Evolutionary conservation across 2,797 vertebrate genomes (phyloP), one percentile per base, ranked within the genome.

Genomic region (Craterocephalus amniculus): DNA sequence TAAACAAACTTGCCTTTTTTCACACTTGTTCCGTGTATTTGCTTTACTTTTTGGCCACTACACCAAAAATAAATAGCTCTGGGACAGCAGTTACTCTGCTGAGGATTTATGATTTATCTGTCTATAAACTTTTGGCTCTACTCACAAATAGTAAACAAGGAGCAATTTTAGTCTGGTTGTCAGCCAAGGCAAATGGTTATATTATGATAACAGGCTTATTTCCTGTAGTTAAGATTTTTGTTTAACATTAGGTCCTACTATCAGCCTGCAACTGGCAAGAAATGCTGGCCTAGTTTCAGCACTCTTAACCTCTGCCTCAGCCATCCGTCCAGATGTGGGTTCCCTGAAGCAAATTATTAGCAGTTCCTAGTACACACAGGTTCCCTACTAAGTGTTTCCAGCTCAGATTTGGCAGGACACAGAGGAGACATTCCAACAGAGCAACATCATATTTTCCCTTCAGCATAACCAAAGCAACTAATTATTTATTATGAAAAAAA

Each of bases 261-360:
- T 90, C 88, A 92, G 92, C 94, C 93, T 93, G 93, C 85, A 92
- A 92, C 93, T 95, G 94, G 94, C 93, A 92, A 81, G 70, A 72
- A 84, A 70, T 79, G 40, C 73, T 78, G 86, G 84, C 87, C 87
- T 89, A 77, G 81, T 91, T 93, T 94, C 87, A 74, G 94, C 94
- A 92, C 94, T 94, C 90, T 95, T 96, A 96, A 96, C 95, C 95
- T 94, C 92, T 93, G 94, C 93, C 93, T 94, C 93, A 94, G 93
- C 90, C 93, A 85, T 91, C 91, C 88, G 89, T 93, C 95, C 96
- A 97, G 96, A 97, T 97, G 96, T 97, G 94, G 90, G 85, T 93
- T 96, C 95, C 95, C 94, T 96, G 94, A 94, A 96, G 94, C 94
- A 96, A 97, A 96, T 96, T 95, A 96, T 96, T 96, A 94, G 93